Percentiles rank a stretch among this genome's conserved stretches.
Evolutionary conservation across 1,140 invertebrate species (phyloP).

Genomic region (Bombus cullumanus): DNA sequence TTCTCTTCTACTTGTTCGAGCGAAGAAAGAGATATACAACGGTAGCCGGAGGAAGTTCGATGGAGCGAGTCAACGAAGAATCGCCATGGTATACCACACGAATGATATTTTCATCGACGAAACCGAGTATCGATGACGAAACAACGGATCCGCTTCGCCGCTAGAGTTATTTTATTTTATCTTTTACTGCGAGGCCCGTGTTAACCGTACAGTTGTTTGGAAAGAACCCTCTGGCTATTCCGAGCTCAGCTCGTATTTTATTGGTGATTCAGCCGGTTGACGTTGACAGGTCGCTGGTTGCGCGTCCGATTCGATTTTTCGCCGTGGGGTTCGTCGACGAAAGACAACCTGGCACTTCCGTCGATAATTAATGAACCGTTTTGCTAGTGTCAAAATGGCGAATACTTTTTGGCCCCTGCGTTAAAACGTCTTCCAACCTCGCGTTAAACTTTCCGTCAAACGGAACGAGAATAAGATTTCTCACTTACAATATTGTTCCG

Average conservation of each 20-base stretch:
- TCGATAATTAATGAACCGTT: slow-evolving; percentile 42
- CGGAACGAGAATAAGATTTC: background rate
- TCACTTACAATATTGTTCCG: background rate
- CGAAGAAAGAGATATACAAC: slow-evolving; percentile 21
- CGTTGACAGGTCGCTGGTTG: slow-evolving; percentile 40
- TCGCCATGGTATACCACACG: background rate
- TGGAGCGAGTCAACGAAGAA: background rate
- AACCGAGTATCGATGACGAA: slow-evolving; percentile 8
- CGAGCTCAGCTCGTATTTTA: slow-evolving; percentile 22
- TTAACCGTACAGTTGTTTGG: slow-evolving; percentile 12
- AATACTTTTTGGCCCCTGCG: background rate
- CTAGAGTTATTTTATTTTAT: slow-evolving; percentile 37
- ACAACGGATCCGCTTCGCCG: background rate
- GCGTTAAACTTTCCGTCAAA: background rate
- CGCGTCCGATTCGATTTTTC: slow-evolving; percentile 23
- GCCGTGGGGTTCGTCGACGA: background rate
- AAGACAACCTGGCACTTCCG: slow-evolving; percentile 20
- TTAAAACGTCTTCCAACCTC: background rate
- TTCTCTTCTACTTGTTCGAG: background rate
- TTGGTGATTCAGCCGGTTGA: slow-evolving; percentile 33
- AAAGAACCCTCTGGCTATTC: background rate
- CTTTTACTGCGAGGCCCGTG: background rate
- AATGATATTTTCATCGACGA: slow-evolving; percentile 45
- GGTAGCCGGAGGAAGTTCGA: background rate
- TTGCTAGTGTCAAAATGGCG: background rate